These are phyloP conservation scores for Mamestra configurata DNA, from an alignment of 1,140 invertebrate species.

Conservation along the genomic window DNA sequence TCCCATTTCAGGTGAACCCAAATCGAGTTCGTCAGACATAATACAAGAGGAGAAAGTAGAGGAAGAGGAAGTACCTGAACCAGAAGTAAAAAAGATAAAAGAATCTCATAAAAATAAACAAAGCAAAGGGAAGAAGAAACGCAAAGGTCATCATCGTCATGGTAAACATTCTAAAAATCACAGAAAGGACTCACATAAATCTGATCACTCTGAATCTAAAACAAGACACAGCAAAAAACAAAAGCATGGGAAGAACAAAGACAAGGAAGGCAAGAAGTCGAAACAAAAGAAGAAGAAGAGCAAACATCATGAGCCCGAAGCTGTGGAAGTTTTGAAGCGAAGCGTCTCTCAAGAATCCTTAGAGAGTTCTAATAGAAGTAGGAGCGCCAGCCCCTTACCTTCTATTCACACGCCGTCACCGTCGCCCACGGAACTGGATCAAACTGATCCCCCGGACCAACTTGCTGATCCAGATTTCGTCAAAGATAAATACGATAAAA, in stretches of 20 bases:
- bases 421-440: constrained; percentile 68
- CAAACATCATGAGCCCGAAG: constrained; percentile 73
- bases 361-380: constrained; percentile 82
- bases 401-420: constrained; percentile 81
- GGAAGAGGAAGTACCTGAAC: constrained; percentile 61
- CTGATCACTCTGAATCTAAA: constrained; percentile 69
- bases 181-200: constrained; percentile 76
- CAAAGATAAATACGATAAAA: constrained; percentile 90
- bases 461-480: constrained; percentile 78
- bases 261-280: constrained; percentile 79
- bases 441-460: constrained; percentile 65
- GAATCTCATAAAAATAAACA: constrained; percentile 86
- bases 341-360: constrained; percentile 73
- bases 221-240: constrained; percentile 77
- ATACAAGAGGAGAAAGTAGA: constrained; percentile 74
- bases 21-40: constrained; percentile 74
- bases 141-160: constrained; percentile 86
- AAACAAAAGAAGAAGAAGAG: constrained; percentile 85
- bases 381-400: constrained; percentile 82
- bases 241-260: constrained; percentile 77
- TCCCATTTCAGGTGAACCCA: constrained; percentile 72
- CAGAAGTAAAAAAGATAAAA: constrained; percentile 72
- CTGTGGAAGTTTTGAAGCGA: constrained; percentile 64
- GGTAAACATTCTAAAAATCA: constrained; percentile 87
- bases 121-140: constrained; percentile 83